Evolutionary conservation across 2,113 vertebrate genomes (phyloP).

Genomic region (Scopus umbretta): DNA sequence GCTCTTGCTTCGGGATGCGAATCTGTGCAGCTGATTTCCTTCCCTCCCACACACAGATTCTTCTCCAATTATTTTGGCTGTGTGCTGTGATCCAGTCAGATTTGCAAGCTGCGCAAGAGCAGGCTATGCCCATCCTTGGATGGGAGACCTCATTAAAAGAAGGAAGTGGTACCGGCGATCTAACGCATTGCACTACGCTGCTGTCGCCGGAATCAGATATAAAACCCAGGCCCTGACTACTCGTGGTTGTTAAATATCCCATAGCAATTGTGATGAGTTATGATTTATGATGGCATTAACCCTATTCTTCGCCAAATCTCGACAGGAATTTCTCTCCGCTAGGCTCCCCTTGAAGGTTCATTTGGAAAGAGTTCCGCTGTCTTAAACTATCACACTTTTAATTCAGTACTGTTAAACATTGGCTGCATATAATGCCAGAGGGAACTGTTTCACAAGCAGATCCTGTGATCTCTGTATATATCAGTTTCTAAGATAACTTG

Average conservation of each 20-base stretch:
- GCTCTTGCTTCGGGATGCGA: not conserved
- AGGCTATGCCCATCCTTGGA: not conserved
- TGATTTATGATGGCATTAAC: not conserved
- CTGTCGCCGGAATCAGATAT: not conserved
- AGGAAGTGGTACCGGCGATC: not conserved
- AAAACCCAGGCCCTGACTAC: not conserved
- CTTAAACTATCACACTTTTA: constrained; percentile 6
- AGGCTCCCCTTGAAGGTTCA: not conserved
- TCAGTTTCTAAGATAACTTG: constrained; percentile 25
- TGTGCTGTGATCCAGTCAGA: not conserved
- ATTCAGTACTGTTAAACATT: constrained; percentile 9
- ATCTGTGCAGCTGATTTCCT: not conserved
- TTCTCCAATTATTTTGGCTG: not conserved
- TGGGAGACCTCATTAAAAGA: not conserved
- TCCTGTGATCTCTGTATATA: constrained; percentile 1
- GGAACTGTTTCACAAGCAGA: constrained; percentile 7
- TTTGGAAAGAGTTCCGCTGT: not conserved
- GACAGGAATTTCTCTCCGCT: not conserved
- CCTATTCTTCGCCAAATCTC: not conserved
- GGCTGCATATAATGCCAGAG: not conserved
- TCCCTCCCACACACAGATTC: not conserved
- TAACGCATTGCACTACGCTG: not conserved
- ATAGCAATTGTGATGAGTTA: not conserved
- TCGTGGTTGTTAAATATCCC: not conserved
- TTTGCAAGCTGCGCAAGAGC: not conserved